Conservation (phyloP, 1,140 invertebrate genomes). For the Eciton burchellii region DNA sequence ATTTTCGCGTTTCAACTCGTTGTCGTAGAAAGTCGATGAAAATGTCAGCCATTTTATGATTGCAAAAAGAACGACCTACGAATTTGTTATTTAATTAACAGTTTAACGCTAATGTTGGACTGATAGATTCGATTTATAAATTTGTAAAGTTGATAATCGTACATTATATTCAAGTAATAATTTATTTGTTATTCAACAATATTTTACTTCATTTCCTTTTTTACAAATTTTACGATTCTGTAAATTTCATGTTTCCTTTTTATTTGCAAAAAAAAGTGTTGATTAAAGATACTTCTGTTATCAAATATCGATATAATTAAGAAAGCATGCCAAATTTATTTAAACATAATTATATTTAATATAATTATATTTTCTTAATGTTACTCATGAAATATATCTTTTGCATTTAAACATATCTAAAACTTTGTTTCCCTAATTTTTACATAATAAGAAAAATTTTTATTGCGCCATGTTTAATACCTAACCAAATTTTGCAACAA, state of each 20-base stretch:
- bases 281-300: conserved; percentile 21
- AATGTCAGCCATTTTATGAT: conserved; percentile 42
- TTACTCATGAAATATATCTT: conserved; percentile 52
- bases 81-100: conserved; percentile 38
- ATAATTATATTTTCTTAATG: conserved; percentile 35
- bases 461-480: conserved; percentile 19
- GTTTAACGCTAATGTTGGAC: conserved; percentile 18
- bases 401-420: conserved; percentile 33
- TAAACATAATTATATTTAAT: conserved; percentile 31
- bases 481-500: not conserved
- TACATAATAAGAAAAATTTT: conserved; percentile 25
- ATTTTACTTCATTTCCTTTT: conserved; percentile 37
- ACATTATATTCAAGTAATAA: conserved; percentile 49
- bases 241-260: not conserved
- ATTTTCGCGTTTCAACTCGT: conserved; percentile 32
- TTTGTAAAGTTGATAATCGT: conserved; percentile 29
- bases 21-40: conserved; percentile 42
- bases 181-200: conserved; percentile 25
- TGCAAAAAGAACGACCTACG: conserved; percentile 28
- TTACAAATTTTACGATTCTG: not conserved
- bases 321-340: conserved; percentile 41
- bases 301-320: conserved; percentile 7
- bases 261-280: not conserved
- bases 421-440: conserved; percentile 18
- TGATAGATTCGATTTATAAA: conserved; percentile 30